These are phyloP conservation scores for Pristionchus exspectatus DNA, from an alignment of 2,888 invertebrate species.

Conservation along the genomic window DNA sequence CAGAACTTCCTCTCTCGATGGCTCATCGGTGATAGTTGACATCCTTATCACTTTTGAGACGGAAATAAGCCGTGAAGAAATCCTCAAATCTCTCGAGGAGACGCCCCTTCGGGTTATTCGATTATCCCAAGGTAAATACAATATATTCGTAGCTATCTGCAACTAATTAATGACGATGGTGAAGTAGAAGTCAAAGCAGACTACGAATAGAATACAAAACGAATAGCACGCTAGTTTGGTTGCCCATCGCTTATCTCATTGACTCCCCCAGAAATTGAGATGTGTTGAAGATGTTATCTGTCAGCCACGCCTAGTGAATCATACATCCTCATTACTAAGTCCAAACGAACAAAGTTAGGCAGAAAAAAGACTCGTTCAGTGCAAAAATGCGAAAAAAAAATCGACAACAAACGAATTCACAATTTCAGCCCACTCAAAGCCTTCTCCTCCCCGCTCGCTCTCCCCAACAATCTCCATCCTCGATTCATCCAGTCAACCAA, in stretches of 20 bases:
- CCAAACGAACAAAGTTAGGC: background rate
- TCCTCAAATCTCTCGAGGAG: slow-evolving; percentile 36
- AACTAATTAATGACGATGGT: background rate
- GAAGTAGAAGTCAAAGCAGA: background rate
- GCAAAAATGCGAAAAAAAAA: background rate
- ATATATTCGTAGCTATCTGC: background rate
- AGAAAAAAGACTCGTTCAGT: background rate
- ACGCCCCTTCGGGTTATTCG: background rate
- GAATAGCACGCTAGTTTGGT: background rate
- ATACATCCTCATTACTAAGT: slow-evolving; percentile 32
- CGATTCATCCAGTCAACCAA: background rate
- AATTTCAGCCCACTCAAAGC: background rate
- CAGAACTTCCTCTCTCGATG: slow-evolving; percentile 41
- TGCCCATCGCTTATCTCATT: background rate
- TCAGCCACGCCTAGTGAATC: slow-evolving; percentile 37
- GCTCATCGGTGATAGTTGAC: slow-evolving; percentile 10
- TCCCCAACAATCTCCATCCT: background rate
- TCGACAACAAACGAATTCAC: background rate
- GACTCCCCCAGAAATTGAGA: background rate
- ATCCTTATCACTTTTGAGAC: slow-evolving; percentile 12
- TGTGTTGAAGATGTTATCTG: slow-evolving; percentile 29
- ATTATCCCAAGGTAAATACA: slow-evolving; percentile 8
- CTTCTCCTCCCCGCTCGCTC: slow-evolving; percentile 27
- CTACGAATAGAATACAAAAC: background rate
- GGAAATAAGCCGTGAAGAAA: slow-evolving; percentile 32